Base-by-base conservation (phyloP, 1,140 invertebrate genomes). In the Bemisia tabaci region DNA sequence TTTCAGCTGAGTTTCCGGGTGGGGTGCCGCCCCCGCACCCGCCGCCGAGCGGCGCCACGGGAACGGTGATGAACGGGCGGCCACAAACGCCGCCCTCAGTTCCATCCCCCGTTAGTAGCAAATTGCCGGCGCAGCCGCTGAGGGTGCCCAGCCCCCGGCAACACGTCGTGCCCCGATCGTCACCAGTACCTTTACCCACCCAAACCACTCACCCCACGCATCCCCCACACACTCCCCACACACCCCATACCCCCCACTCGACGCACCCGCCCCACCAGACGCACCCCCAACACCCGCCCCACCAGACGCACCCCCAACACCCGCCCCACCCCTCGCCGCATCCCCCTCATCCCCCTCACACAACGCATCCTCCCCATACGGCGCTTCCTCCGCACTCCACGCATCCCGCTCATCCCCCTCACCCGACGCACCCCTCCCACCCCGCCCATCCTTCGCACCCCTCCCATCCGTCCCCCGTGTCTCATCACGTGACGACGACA, bases 1-100 rank as follows among this genome's bases (percentile, higher is more conserved):
- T 67, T 67, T n/a, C 59, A 67, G 66, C 62, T 59, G 66, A 67
- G 59, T 61, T 63, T 26, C 66, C 66, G 22, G 62, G 66, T 58
- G 63, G 66, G 33, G 62, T 27, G 58, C 24, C 25, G 23, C 63
- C 62, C 33, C 58, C 66, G 23, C 39, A 67, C 22, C 60, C 61
- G 22, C 22, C 24, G 1, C 62, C 58, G 22, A 33, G 25, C 12
- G 2, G 2, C 58, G 12, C 59, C n/a, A 22, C 26, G 22, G 12
- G n/a, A 23, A 59, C 66, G 11, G 5, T 26, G 1, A 58, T 60
- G 12, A 58, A 61, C 26, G 66, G 12, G 26, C 25, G 63, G 23
- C 66, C 66, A 58, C 17, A 48, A 66, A 63, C 62, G 27, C 22
- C 62, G n/a, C 62, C 62, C 26, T 62, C 24, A 62, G 60, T 12